Evolutionary conservation across 2,888 invertebrate genomes (phyloP), one percentile per base, ranked within the genome.

Genomic region (Blastobasis lacticolella): DNA sequence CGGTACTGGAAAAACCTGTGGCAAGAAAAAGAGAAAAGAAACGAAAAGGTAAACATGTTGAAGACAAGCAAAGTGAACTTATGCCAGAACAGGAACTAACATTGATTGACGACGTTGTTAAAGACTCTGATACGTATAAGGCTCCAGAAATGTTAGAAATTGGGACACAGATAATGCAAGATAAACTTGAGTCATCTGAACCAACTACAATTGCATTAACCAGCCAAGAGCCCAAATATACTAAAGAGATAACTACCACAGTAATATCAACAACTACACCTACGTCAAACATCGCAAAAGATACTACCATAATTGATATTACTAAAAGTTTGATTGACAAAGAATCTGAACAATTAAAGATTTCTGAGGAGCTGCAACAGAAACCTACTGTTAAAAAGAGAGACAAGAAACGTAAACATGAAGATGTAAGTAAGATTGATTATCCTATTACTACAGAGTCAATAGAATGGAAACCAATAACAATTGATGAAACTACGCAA

Each of bases 291-390:
- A 23, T 40, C 37, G 41, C 9, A 5, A 64, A 62, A 55, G 65
- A 66, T 10, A 56, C 51, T 4, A 54, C 54, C 48, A 52, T 68
- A 5, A 51, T 61, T 10, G 68, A 73, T 53, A 57, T 68, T 4
- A 71, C 69, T 4, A 69, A 66, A 41, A 63, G 52, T 43, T 60
- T 77, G 5, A 67, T 78, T 38, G 68, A 56, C 6, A 74, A 63
- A 59, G 77, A 78, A 55, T 64, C 62, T 38, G 67, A 66, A 6
- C 67, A 78, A 44, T 69, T 71, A 4, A 45, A 53, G 10, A 45
- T 52, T 1, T 58, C 63, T 10, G 60, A 63, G 55, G 38, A 36
- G 43, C 54, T 53, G 50, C 6, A 23, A 5, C 43, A 53, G 37
- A 43, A 40, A 46, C 54, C 55, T 37, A 46, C 54, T 10, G 37